Evolutionary conservation across 2,113 vertebrate genomes (phyloP), one percentile per base, ranked within the genome.

Genomic region (Hemiprocne comata): DNA sequence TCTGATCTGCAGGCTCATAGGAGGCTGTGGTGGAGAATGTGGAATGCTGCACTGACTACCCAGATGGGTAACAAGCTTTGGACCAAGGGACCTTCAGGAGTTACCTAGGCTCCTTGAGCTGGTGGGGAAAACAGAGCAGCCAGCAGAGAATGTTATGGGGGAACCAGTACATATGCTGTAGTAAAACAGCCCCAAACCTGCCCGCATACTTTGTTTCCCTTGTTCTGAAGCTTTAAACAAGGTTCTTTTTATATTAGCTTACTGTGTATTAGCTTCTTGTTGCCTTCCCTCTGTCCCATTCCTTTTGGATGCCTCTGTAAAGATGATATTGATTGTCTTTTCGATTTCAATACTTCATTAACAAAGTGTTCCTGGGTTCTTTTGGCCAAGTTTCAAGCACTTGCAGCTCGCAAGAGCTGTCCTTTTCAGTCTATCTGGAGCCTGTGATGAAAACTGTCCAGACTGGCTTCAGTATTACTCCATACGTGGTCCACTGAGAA

Each of bases 21-120:
- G 40, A 46, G 24, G 53, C 42, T 61, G 46, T 34, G 13, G 50
- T 72, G 85, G 54, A 76, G 31, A 46, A 31, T 10, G 33, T 26
- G 40, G 46, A 6, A 46, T 66, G 71, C 79, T 54, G 15, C 57
- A 28, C 54, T 69, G 31, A 13, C 51, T 70, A 55, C 65, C 28
- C 51, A 3, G 38, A 14, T 33, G 34, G 34, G 44, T 20, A 20
- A 38, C 28, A 60, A 71, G 16, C 33, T 70, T 0, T 0, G 54
- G 36, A 53, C 16, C 28, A 10, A 24, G 57, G 53, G 61, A 44
- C 57, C 36, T 74, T 33, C 38, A 53, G 58, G 48, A 66, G 17
- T 74, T 53, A 34, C 5, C 2, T 25, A 20, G 46, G 15, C 20
- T 20, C 46, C 71, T 85, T 69, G 71, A 40, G 36, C 34, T 17